These are phyloP conservation scores for Maniola jurtina DNA, from an alignment of 1,140 invertebrate species.

Conservation along the genomic window DNA sequence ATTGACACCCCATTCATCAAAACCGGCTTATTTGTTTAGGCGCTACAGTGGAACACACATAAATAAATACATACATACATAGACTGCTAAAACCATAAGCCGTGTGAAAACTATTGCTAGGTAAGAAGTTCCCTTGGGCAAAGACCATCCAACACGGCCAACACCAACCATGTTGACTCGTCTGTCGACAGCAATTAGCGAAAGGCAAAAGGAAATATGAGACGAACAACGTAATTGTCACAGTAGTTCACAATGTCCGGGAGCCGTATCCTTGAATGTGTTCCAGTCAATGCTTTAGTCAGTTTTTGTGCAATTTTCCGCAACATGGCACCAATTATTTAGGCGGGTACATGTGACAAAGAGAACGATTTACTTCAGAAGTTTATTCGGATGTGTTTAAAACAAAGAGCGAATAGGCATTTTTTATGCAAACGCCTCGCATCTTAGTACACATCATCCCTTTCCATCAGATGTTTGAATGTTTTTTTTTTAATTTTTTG, in stretches of 20 bases:
- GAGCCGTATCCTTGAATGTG: constrained; percentile 37
- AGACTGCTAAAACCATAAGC: too few species aligned
- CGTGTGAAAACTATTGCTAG: too few species aligned
- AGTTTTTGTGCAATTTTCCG: constrained; percentile 33
- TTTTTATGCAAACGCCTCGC: too few species aligned
- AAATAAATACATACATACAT: too few species aligned
- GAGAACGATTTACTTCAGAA: neutral
- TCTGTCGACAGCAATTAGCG: neutral
- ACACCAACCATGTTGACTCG: neutral
- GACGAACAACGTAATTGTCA: constrained; percentile 30
- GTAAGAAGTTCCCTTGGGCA: too few species aligned
- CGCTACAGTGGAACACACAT: too few species aligned
- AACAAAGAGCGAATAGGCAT: too few species aligned
- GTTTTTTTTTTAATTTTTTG: too few species aligned
- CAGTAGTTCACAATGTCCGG: constrained; percentile 39
- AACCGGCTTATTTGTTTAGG: too few species aligned
- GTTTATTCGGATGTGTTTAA: neutral
- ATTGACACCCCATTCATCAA: too few species aligned
- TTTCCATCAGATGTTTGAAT: too few species aligned
- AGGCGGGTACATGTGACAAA: neutral
- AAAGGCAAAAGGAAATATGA: constrained; percentile 18
- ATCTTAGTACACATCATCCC: too few species aligned
- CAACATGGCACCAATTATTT: constrained; percentile 25
- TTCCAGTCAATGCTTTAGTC: constrained; percentile 32
- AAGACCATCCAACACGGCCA: neutral